Evolutionary conservation across 2,888 invertebrate species (phyloP), one percentile per base, ranked within the genome.

Genomic region (Globia sparganii): DNA sequence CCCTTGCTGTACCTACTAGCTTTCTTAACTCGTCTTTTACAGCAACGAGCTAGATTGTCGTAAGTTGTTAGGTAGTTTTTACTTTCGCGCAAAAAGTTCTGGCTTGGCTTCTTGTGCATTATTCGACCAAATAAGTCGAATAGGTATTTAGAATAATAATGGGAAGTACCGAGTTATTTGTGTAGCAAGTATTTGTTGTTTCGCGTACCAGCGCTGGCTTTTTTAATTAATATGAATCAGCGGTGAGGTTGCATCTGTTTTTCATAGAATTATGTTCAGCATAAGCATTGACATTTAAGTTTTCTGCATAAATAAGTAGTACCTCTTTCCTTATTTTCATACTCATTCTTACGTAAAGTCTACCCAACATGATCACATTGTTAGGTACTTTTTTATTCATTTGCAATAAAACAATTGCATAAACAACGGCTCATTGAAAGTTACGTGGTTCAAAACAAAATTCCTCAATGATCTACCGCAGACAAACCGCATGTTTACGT

Each of bases 401-500:
- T n/a, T n/a, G n/a, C n/a, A 37, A 15, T 46, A 49, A 53, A 53
- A 67, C n/a, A 65, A 43, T n/a, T 67, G 21, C 49, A 18, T 34
- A 28, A 13, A 64, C 31, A 56, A 46, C 28, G 4, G n/a, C 8
- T 64, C 28, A 53, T 58, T 71, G 28, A 40, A 43, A 11, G 53
- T 6, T 18, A 66, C 21, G 25, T 46, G 21, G 15, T 34, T 58
- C 28, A n/a, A 74, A 69, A 59, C 2, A 62, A 25, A 62, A 59
- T 58, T 18, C 31, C 56, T n/a, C 13, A 53, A 71, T 15, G 40
- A 62, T 21, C 21, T 59, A 77, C 64, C 56, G 34, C 64, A 72
- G 15, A 72, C 13, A 25, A 56, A 72, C 62, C 61, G 4, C 72
- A 66, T 69, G 40, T 62, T 72, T 40, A 78, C 31, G 58, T 66